Evolutionary conservation across 2,113 vertebrate genomes (phyloP), one percentile per base, ranked within the genome.

Genomic region (Trochalopteron elliotii): DNA sequence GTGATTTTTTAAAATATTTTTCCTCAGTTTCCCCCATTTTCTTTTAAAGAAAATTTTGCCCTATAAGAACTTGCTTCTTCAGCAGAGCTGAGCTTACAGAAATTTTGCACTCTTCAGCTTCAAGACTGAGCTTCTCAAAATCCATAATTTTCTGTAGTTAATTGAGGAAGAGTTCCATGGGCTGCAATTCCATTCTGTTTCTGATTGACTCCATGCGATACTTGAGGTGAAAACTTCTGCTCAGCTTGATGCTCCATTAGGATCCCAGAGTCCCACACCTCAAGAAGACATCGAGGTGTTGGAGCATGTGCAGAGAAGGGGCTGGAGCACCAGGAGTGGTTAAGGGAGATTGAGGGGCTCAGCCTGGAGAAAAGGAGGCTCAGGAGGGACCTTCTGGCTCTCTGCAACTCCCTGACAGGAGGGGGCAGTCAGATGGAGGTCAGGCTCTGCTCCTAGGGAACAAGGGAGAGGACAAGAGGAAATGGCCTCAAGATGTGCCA

Each of bases 361-460:
- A 65, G 15, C 15, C 57, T 65, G 59, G 50, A 72, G 59, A 8
- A 71, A 15, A 74, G 52, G 59, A 57, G 37, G 50, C 10, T 57
- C 27, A 20, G 44, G 12, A 0, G 31, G 37, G 1, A 23, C 12
- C 50, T 35, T 56, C 0, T 64, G 40, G 24, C 16, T 80, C 50
- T 72, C 0, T 27, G 0, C 67, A 56, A 0, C 9, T 42, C 67
- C 53, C 59, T 80, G 42, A 11, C 25, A 59, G 77, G 59, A 74
- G 15, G 7, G 9, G 7, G 3, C 42, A 74, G 22, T 28, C 4
- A 1, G n/a, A 1, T 9, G 24, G 15, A 6, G 25, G 5, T 37
- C 3, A 1, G 52, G 37, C 44, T 81, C 37, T 89, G 85, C 21
- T 74, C 5, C 10, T 23, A n/a, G 23, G 33, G 44, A 21, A 8